phyloP scores from a whole-genome alignment of 2,797 vertebrate species.

The Smutsia temminckii region DNA sequence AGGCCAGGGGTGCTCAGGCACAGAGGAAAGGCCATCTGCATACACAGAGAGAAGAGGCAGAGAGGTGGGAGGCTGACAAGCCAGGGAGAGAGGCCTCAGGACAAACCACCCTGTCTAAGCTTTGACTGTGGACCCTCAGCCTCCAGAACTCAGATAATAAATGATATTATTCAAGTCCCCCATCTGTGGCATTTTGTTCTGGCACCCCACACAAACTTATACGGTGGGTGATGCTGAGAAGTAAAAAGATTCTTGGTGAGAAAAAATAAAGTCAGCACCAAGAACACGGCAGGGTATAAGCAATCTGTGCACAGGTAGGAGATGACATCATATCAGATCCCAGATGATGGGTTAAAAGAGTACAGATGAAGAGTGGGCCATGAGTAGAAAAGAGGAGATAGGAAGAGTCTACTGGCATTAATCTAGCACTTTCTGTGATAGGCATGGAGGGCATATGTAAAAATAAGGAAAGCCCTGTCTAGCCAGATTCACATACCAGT shows the following conservation, averaged over 20 bases:
- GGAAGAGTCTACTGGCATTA: neutral
- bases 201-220: neutral
- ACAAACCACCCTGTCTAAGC: neutral
- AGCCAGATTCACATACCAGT: neutral
- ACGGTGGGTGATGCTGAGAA: neutral
- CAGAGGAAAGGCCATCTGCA: neutral
- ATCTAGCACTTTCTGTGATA: neutral
- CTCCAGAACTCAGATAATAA: neutral
- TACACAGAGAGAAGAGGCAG: neutral
- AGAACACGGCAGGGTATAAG: neutral
- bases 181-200: neutral
- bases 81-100: neutral
- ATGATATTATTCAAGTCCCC: neutral
- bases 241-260: neutral
- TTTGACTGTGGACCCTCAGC: neutral
- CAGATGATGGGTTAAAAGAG: neutral
- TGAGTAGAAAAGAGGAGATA: neutral
- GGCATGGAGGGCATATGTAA: neutral
- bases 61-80: too few species aligned
- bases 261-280: neutral
- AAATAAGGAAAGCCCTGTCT: neutral
- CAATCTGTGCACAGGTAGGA: fast-evolving
- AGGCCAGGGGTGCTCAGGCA: neutral
- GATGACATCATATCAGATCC: neutral
- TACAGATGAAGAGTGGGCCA: neutral